These are phyloP conservation scores for Aspiorhynchus laticeps DNA, from an alignment of 2,113 vertebrate species.

Conservation along the genomic window DNA sequence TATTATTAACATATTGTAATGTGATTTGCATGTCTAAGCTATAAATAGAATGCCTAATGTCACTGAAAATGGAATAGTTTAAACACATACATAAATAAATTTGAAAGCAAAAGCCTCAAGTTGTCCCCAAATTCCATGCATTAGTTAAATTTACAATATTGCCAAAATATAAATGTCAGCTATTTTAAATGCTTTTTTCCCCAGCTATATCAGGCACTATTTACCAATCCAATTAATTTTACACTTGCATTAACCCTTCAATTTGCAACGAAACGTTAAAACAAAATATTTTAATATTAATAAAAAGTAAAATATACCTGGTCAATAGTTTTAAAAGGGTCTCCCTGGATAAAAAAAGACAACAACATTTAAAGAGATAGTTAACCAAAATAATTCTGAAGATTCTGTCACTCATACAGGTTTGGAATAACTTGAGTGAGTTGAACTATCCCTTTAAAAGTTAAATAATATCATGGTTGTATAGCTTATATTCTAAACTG, in stretches of 20 bases:
- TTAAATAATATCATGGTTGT: neutral
- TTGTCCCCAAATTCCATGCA: neutral
- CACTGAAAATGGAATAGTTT: neutral
- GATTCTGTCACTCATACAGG: too few relatives aligned
- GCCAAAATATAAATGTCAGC: neutral
- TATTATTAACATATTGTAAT: neutral
- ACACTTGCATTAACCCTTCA: neutral
- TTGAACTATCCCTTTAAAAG: too few relatives aligned
- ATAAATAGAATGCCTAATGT: neutral
- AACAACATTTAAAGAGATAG: neutral
- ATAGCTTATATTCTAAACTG: neutral
- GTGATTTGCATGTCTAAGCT: neutral
- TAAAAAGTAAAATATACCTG: neutral
- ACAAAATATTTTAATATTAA: neutral
- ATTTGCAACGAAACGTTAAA: neutral
- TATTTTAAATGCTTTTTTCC: neutral
- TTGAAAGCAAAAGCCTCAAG: neutral
- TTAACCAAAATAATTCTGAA: too few relatives aligned
- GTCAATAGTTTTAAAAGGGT: neutral
- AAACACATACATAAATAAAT: too few relatives aligned
- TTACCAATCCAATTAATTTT: neutral
- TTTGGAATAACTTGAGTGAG: too few relatives aligned
- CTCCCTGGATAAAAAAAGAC: neutral
- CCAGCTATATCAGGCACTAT: neutral
- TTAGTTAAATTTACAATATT: neutral